phyloP scores from a whole-genome alignment of 2,113 vertebrate genomes.

The Epinephelus cyanopodus region DNA sequence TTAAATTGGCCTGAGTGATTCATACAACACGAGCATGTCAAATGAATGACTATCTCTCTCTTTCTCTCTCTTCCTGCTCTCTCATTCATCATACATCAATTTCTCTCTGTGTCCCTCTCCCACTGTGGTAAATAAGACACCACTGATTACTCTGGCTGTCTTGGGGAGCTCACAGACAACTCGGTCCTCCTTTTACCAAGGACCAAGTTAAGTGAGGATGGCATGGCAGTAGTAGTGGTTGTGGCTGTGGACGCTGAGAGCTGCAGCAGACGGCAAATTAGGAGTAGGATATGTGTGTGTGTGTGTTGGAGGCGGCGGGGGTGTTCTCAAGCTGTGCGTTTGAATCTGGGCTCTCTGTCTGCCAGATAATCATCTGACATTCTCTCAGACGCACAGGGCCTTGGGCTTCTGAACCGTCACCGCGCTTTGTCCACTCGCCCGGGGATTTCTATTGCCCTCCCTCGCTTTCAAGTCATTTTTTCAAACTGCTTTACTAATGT shows the following conservation, averaged over 20 bases:
- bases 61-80: conserved; percentile 20
- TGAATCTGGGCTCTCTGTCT: conserved; percentile 64
- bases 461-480: conserved; percentile 55
- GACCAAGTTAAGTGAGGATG: conserved; percentile 62
- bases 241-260: conserved; percentile 34
- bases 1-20: conserved; percentile 68
- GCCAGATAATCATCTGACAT: conserved; percentile 75
- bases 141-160: conserved; percentile 60
- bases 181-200: conserved; percentile 38
- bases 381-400: conserved; percentile 52
- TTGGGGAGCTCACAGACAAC: conserved; percentile 31
- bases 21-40: conserved; percentile 27
- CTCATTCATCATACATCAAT: conserved; percentile 8
- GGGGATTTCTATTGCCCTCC: conserved; percentile 56
- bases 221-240: conserved; percentile 25
- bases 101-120: conserved; percentile 31
- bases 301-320: conserved; percentile 22
- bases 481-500: conserved; percentile 73
- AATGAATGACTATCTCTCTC: conserved; percentile 27
- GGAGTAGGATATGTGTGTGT: conserved; percentile 20
- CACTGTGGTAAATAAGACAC: conserved; percentile 59
- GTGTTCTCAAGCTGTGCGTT: conserved; percentile 60
- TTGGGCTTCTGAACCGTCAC: conserved; percentile 41
- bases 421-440: conserved; percentile 52
- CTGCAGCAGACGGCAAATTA: conserved; percentile 53